Evolutionary conservation across 2,797 vertebrate species (phyloP).

Genomic region (Uromys caudimaculatus): DNA sequence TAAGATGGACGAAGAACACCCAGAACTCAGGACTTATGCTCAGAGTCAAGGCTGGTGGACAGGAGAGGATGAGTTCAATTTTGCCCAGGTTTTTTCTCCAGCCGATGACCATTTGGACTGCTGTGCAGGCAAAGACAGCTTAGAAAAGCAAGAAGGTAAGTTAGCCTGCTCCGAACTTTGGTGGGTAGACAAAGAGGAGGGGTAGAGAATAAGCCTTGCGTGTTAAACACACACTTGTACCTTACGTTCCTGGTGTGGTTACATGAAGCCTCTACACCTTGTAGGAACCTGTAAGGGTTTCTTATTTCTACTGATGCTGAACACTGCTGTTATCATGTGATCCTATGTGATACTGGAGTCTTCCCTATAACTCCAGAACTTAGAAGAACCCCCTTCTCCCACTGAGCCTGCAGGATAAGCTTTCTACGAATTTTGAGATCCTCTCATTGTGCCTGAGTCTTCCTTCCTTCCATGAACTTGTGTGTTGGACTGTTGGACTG

Average conservation of each 20-base stretch:
- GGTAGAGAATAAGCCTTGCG: background rate
- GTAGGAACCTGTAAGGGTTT: background rate
- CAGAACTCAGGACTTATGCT: conserved; percentile 87
- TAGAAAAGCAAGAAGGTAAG: conserved; percentile 89
- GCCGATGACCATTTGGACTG: conserved; percentile 82
- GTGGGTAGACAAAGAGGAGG: background rate
- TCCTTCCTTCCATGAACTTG: background rate
- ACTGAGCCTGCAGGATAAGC: background rate
- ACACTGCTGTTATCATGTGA: background rate
- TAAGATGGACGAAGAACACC: conserved; percentile 89
- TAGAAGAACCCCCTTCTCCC: background rate
- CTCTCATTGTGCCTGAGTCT: background rate
- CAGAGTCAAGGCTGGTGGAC: conserved; percentile 91
- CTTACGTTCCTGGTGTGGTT: background rate
- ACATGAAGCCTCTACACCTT: background rate
- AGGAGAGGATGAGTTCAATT: conserved; percentile 89
- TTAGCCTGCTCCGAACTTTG: background rate
- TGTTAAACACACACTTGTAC: background rate
- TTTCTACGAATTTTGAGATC: background rate
- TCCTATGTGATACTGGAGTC: background rate
- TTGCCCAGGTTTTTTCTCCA: conserved; percentile 89
- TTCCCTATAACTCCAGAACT: background rate
- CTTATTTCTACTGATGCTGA: background rate
- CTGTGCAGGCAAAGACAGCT: conserved; percentile 85
- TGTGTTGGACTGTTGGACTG: background rate